Base-by-base conservation (phyloP, 2,888 invertebrate species). In the Copidosoma aretas region DNA sequence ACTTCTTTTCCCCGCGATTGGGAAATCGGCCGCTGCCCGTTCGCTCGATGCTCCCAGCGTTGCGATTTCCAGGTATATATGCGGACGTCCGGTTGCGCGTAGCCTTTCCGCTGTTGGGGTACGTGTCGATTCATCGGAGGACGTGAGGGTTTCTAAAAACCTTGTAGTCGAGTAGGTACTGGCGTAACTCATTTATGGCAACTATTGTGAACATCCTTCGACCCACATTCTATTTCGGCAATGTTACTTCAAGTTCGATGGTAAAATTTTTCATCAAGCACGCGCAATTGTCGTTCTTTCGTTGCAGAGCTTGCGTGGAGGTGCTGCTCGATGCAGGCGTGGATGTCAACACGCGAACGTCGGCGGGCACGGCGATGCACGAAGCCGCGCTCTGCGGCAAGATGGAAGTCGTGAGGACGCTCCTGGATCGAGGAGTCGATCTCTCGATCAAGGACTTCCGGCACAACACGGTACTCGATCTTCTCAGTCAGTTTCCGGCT, bases 321-420 rank as follows among this genome's bases (percentile, higher is more conserved):
- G 89, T 92, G 0, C 86, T 97, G 2, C 87, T 97, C 60, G 89
- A 91, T 15, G 92, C 94, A 21, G 96, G 96, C 0, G 91, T 96
- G 77, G 91, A 93, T 82, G 93, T 96, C 8, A 96, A 97, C 84
- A 88, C 93, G 43, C 87, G 92, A 76, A 95, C 96, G 17, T 90
- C 91, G 70, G 90, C 91, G 43, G 97, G 97, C 0, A 95, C 95
- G 10, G 94, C 97, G 0, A 87, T 98, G 71, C 97, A 97, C 86
- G 96, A 97, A 82, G 97, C 97, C 0, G 95, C 95, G 0, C 88
- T 95, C 25, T 95, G 92, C 82, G 96, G 96, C 21, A 95, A 96
- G 84, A 91, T 93, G 75, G 92, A 93, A 68, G 95, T 96, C 21
- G 95, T 95, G 24, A 88, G 91, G 64, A 89, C 93, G 0, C 87